phyloP scores from a whole-genome alignment of 92 coral and sea anemone species.

The Zoanthus sociatus region DNA sequence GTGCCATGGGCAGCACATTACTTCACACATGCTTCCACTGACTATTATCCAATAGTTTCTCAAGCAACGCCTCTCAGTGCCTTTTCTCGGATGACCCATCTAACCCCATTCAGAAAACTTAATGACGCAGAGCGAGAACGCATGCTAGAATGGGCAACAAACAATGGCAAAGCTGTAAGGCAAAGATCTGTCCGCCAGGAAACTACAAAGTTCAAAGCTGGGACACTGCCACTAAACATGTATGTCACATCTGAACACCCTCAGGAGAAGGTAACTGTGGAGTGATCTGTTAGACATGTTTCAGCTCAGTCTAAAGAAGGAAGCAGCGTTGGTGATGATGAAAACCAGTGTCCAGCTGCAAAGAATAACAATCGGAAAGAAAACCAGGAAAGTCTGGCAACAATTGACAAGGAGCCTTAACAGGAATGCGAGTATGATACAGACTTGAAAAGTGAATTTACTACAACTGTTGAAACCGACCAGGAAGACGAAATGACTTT shows the following conservation, averaged over 20 bases:
- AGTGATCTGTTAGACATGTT: not conserved
- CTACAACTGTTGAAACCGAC: constrained; percentile 12
- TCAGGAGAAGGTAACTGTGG: constrained; percentile 30
- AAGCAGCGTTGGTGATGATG: not conserved
- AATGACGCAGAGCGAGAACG: not conserved
- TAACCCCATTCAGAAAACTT: not conserved
- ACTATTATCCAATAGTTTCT: constrained; percentile 21
- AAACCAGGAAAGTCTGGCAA: not conserved
- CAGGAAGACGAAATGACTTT: constrained; percentile 9
- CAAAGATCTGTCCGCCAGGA: constrained; percentile 55
- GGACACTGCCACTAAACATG: constrained; percentile 60
- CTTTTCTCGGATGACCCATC: constrained; percentile 25
- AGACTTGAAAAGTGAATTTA: not conserved
- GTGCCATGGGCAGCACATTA: constrained; percentile 32
- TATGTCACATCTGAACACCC: constrained; percentile 20
- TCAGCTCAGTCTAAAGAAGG: not conserved
- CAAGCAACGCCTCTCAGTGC: constrained; percentile 30
- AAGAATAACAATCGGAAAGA: too few species aligned
- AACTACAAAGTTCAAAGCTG: constrained; percentile 49
- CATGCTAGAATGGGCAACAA: constrained; percentile 42
- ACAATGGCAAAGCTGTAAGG: constrained; percentile 47
- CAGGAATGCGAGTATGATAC: not conserved
- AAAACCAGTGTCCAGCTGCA: not conserved
- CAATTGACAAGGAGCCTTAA: constrained; percentile 5
- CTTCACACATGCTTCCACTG: constrained; percentile 28